A percentile compares a stretch with the other conserved stretches of the same genome.
Evolutionary conservation across 64 coral and sea anemone species (phyloP).

Genomic region (Astreopora myriophthalma): DNA sequence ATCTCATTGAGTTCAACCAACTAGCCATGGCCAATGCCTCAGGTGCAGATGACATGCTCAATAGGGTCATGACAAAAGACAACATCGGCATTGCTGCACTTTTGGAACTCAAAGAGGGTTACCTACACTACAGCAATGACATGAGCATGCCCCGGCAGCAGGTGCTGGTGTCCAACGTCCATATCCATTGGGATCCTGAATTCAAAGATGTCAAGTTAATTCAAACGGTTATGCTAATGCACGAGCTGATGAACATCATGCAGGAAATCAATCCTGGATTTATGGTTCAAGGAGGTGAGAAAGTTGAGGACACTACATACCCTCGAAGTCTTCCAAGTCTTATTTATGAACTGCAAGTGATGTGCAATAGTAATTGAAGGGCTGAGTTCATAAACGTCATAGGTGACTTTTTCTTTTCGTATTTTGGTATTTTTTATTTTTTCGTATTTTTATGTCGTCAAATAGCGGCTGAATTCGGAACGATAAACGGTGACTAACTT

Average conservation of each 20-base stretch:
- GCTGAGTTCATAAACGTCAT: no score
- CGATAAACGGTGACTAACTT: no score
- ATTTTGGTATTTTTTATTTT: no score
- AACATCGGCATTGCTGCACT: slow-evolving; percentile 96
- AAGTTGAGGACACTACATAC: not conserved
- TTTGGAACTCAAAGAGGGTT: slow-evolving; percentile 89
- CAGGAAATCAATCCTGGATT: slow-evolving; percentile 86
- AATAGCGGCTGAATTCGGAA: no score
- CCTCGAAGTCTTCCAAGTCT: no score
- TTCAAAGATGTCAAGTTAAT: slow-evolving; percentile 96
- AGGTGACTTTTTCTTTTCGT: no score
- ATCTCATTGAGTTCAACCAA: slow-evolving; percentile 96
- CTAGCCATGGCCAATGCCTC: slow-evolving; percentile 93
- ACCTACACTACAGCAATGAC: slow-evolving; percentile 48
- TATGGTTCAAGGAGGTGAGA: slow-evolving; percentile 84
- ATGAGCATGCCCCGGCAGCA: slow-evolving; percentile 64
- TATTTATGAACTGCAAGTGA: no score
- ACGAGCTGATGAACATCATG: slow-evolving; percentile 88
- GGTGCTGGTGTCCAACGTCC: slow-evolving; percentile 96
- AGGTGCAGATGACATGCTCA: slow-evolving; percentile 96
- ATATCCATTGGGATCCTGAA: slow-evolving; percentile 99
- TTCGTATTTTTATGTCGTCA: no score
- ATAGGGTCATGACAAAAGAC: slow-evolving; percentile 99
- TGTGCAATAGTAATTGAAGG: no score
- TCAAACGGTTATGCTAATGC: slow-evolving; percentile 96